Percentiles rank a stretch among this genome's conserved stretches.
Evolutionary conservation across 2,888 invertebrate species (phyloP).

Genomic region (Panopea generosa): DNA sequence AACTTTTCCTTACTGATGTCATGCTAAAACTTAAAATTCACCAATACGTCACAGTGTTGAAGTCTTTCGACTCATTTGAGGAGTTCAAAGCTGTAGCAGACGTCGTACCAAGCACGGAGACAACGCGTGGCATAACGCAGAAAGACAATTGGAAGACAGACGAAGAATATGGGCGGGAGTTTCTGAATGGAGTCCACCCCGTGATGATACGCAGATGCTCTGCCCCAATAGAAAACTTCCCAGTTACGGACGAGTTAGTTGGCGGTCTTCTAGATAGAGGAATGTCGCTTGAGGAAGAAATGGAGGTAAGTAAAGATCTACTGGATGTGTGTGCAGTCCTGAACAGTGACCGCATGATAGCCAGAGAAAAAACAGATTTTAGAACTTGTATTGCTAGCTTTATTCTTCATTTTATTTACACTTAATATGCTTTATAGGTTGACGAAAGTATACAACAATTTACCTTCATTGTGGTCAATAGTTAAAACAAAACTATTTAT

Average conservation of each 20-base stretch:
- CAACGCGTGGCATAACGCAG: constrained; percentile 28
- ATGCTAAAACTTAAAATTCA: constrained; percentile 53
- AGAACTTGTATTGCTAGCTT: too few species aligned
- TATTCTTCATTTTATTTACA: too few species aligned
- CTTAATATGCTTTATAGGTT: too few species aligned
- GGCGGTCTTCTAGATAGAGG: constrained; percentile 43
- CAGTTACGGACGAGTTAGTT: constrained; percentile 55
- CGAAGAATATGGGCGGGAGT: constrained; percentile 57
- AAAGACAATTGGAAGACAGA: constrained; percentile 53
- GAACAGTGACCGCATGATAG: neutral
- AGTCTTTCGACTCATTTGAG: constrained; percentile 53
- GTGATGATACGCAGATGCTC: constrained; percentile 30
- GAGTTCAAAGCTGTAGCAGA: constrained; percentile 47
- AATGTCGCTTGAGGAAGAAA: constrained; percentile 45
- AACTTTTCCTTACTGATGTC: constrained; percentile 41
- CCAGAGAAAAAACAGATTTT: too few species aligned
- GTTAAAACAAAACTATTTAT: too few species aligned
- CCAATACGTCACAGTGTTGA: constrained; percentile 39
- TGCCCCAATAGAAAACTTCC: constrained; percentile 33
- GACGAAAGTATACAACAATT: too few species aligned
- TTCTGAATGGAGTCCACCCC: constrained; percentile 50
- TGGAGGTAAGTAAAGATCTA: constrained; percentile 47
- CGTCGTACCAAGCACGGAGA: constrained; percentile 40
- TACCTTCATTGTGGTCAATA: too few species aligned
- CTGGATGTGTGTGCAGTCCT: too few species aligned